A percentile compares a stretch with the other conserved stretches of the same genome.
These are phyloP conservation scores for Catostylus mosaicus DNA, from an alignment of 30 jellyfish, hydroid and myxozoan genomes.

Conservation along the genomic window DNA sequence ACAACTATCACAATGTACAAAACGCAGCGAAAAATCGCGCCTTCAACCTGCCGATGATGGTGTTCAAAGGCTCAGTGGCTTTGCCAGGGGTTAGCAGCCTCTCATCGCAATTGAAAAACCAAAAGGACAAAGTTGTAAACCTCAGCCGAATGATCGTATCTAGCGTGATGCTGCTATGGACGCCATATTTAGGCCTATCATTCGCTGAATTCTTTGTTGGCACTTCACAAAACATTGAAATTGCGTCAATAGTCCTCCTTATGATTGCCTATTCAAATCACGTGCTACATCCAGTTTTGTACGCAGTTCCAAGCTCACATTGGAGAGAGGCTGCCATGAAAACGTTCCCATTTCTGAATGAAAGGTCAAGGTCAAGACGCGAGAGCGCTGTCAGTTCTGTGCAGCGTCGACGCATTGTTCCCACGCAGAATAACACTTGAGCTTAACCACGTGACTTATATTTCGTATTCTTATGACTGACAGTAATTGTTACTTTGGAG, in stretches of 20 bases:
- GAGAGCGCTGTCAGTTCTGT: conserved; percentile 17
- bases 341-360: conserved; percentile 26
- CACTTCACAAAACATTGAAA: conserved; percentile 40
- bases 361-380: conserved; percentile 2
- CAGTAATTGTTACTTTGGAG: no score
- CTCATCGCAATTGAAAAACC: conserved; percentile 47
- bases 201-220: conserved; percentile 49
- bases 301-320: conserved; percentile 64
- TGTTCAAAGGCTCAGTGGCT: conserved; percentile 38
- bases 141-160: conserved; percentile 56
- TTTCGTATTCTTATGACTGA: not conserved
- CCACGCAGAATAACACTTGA: conserved; percentile 4
- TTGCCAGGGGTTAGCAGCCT: conserved; percentile 48
- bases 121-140: conserved; percentile 42
- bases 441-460: not conserved
- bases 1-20: conserved; percentile 54
- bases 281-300: conserved; percentile 59
- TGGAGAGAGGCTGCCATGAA: conserved; percentile 74
- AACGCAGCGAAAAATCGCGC: conserved; percentile 52
- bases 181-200: conserved; percentile 57
- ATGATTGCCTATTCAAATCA: conserved; percentile 53
- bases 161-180: conserved; percentile 51
- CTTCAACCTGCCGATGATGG: conserved; percentile 24
- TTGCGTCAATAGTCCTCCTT: conserved; percentile 25
- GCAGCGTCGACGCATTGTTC: conserved; percentile 18